Evolutionary conservation across 2,113 vertebrate genomes (phyloP).

Genomic region (Indri indri): DNA sequence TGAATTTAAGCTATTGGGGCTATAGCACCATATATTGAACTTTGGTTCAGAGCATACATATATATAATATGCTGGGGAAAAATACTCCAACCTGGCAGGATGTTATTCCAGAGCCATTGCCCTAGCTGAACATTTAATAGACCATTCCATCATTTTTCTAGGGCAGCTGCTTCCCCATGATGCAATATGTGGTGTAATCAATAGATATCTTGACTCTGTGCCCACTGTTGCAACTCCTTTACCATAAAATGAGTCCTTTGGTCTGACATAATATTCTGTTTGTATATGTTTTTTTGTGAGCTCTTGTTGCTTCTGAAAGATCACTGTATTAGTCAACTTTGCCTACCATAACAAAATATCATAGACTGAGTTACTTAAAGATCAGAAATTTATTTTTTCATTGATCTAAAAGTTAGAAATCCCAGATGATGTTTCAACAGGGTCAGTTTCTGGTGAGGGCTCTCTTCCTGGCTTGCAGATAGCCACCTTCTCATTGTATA

Average conservation of each 20-base stretch:
- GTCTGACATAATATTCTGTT: neutral
- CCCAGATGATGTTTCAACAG: neutral
- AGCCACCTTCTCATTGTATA: neutral
- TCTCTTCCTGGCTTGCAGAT: neutral
- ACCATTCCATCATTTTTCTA: conserved; percentile 22
- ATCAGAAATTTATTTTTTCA: neutral
- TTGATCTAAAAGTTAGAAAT: neutral
- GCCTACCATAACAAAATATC: neutral
- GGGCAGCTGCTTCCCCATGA: neutral
- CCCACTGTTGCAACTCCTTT: neutral
- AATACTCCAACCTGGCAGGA: neutral
- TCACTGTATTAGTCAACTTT: neutral
- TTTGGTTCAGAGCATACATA: neutral
- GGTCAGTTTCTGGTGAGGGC: neutral
- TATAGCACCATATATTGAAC: neutral
- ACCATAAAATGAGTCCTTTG: neutral
- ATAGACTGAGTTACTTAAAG: neutral
- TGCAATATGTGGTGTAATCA: neutral
- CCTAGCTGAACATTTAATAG: conserved; percentile 18
- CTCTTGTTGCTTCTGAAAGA: neutral
- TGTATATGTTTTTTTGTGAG: neutral
- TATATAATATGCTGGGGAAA: neutral
- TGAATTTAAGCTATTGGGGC: neutral
- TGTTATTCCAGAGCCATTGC: neutral
- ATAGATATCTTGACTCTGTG: neutral